These are phyloP conservation scores for Pachycephala philippinensis DNA, from an alignment of 2,113 vertebrate species.

Conservation along the genomic window DNA sequence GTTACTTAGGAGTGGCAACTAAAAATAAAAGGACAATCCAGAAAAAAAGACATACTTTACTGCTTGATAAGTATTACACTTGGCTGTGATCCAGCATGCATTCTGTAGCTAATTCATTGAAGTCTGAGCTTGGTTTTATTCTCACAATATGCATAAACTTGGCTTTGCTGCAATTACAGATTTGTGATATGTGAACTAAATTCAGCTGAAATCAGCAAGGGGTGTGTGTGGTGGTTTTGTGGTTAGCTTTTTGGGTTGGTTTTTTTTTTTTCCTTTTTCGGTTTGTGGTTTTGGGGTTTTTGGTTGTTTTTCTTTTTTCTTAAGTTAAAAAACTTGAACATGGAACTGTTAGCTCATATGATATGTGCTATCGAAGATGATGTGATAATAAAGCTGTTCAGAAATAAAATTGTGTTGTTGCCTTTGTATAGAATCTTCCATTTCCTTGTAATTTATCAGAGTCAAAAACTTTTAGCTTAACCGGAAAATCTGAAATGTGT, in stretches of 20 bases:
- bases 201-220: neutral
- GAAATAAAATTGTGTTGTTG: neutral
- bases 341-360: neutral
- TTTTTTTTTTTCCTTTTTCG: neutral
- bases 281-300: neutral
- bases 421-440: neutral
- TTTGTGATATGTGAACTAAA: neutral
- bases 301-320: neutral
- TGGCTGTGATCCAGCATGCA: neutral
- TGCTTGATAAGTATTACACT: neutral
- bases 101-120: neutral
- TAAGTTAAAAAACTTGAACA: neutral
- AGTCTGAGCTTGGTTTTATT: neutral
- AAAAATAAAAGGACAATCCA: neutral
- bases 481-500: neutral
- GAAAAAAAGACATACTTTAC: neutral
- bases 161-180: neutral
- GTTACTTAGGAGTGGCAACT: neutral
- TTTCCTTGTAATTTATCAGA: neutral
- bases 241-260: neutral
- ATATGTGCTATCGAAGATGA: neutral
- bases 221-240: neutral
- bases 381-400: neutral
- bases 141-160: neutral
- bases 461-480: neutral